Evolutionary conservation across 1,140 invertebrate species (phyloP), one percentile per base, ranked within the genome.

Genomic region (Araneus ventricosus): DNA sequence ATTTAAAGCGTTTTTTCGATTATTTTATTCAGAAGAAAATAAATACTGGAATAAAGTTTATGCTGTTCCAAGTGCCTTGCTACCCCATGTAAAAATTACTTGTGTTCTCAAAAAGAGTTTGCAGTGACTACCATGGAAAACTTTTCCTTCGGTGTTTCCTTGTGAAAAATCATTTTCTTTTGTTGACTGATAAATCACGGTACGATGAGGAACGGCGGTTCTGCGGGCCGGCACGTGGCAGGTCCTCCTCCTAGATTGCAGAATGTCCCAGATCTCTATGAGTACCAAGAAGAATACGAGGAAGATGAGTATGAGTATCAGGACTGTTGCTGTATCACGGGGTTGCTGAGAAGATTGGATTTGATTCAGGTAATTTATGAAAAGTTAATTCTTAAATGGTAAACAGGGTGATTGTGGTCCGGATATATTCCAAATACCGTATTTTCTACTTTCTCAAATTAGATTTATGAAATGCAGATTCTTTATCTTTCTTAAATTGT

Each of bases 241-340:
- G 22, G 22, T 0, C 57, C 52, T 20, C 7, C 24, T 17, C 67
- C 70, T 1, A 52, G 88, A 3, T 45, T 57, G 22, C 82, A 86
- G 61, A 59, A 70, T 34, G 37, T 27, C 10, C 39, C 61, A n/a
- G 90, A 92, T 57, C 61, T 86, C 6, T 92, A 86, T 27, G 82
- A 86, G 24, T 92, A 86, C 7, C 82, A 85, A 27, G 61, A 85
- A 10, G 84, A 92, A n/a, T 82, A 86, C 1, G 90, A 92, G 0
- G 91, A 87, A 87, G 91, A 93, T 4, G 91, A 79, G 10, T 93
- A 86, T 14, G 91, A 87, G 14, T 87, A 87, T 41, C 24, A 59
- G n/a, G 91, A 93, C 17, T 93, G 91, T 27, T 93, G 91, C n/a
- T 93, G 91, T 5, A 34, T 93, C 82, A 75, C 91, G 4, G 63